Conservation (phyloP, 2,113 vertebrate species). For the Ciconia stormi region DNA sequence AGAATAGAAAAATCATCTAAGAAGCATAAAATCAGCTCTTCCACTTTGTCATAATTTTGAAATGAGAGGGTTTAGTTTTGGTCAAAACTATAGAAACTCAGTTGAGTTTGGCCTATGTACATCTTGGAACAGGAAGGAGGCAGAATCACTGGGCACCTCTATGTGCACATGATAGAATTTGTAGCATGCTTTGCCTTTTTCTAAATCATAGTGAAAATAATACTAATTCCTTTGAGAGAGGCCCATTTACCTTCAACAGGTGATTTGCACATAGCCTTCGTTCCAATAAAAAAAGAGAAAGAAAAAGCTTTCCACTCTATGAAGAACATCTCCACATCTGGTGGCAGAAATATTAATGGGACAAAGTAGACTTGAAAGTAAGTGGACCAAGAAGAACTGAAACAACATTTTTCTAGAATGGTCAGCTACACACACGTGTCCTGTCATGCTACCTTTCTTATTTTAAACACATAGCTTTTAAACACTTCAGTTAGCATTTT, state of each 20-base stretch:
- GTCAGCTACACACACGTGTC: not conserved
- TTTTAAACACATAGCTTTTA: not conserved
- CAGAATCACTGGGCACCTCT: not conserved
- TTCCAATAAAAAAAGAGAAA: not conserved
- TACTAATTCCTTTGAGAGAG: not conserved
- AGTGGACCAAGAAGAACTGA: not conserved
- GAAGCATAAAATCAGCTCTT: not conserved
- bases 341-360: not conserved
- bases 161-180: rapidly evolving
- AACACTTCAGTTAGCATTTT: not conserved
- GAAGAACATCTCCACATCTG: not conserved
- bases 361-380: not conserved
- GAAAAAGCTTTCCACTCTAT: not conserved
- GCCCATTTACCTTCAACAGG: not conserved
- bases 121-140: not conserved
- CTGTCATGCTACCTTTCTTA: not conserved
- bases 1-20: not conserved
- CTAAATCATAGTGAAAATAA: not conserved
- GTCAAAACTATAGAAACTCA: not conserved
- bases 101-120: not conserved
- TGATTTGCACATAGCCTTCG: not conserved
- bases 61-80: not conserved
- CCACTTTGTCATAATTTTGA: not conserved
- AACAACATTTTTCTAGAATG: not conserved
- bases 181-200: not conserved